A percentile compares a stretch with the other conserved stretches of the same genome.
Evolutionary conservation across 2,797 vertebrate species (phyloP).

Genomic region (Huso huso): DNA sequence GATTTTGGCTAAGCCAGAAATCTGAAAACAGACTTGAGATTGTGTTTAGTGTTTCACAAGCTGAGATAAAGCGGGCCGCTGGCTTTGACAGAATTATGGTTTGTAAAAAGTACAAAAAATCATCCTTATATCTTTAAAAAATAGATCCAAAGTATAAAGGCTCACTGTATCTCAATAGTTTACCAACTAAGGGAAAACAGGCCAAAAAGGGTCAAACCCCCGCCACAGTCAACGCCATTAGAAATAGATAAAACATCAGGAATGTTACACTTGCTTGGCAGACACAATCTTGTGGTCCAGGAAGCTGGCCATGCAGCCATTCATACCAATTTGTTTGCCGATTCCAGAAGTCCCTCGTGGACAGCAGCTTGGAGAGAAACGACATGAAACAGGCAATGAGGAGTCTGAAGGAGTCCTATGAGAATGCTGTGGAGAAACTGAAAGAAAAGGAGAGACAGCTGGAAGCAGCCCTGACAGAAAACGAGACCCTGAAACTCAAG

Average conservation of each 20-base stretch:
- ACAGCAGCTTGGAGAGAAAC: conserved; percentile 75
- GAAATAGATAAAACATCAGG: too few relatives aligned
- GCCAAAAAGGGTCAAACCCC: too few relatives aligned
- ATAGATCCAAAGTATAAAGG: too few relatives aligned
- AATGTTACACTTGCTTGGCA: too few relatives aligned
- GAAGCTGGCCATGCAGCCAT: too few relatives aligned
- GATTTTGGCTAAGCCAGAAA: background rate
- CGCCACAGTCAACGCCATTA: too few relatives aligned
- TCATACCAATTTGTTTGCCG: conserved; percentile 12
- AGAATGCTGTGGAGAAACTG: conserved; percentile 72
- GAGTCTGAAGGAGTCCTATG: conserved; percentile 62
- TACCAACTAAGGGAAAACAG: too few relatives aligned
- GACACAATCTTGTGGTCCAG: too few relatives aligned
- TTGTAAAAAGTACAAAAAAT: too few relatives aligned
- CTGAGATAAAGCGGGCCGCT: background rate
- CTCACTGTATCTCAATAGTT: too few relatives aligned
- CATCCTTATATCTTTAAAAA: too few relatives aligned
- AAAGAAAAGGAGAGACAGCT: conserved; percentile 74
- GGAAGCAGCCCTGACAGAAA: conserved; percentile 70
- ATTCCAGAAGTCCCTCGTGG: conserved; percentile 81
- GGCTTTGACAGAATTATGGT: too few relatives aligned
- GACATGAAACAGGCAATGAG: conserved; percentile 67
- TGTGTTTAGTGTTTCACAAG: background rate
- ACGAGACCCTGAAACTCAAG: conserved; percentile 77
- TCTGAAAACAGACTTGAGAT: background rate